These are phyloP conservation scores for Eucriotettix oculatus DNA, from an alignment of 2,888 invertebrate species.

Conservation along the genomic window DNA sequence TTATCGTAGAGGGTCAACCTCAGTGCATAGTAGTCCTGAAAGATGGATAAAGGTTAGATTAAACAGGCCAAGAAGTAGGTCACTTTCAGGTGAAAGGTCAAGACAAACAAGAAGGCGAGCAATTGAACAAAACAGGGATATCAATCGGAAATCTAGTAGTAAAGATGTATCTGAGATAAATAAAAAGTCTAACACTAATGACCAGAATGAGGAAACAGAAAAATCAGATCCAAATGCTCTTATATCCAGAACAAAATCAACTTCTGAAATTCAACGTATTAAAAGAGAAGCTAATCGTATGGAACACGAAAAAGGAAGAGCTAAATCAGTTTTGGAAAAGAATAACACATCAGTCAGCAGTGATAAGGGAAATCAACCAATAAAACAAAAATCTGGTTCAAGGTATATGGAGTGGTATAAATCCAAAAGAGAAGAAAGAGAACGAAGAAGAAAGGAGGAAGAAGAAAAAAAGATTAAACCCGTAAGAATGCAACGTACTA, in stretches of 20 bases:
- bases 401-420: slow-evolving; percentile 68
- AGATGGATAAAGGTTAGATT: background rate
- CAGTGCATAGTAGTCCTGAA: background rate
- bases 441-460: slow-evolving; percentile 26
- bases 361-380: background rate
- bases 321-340: background rate
- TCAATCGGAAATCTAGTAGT: background rate
- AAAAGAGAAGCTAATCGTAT: background rate
- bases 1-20: background rate
- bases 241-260: background rate
- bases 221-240: background rate
- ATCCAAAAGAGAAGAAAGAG: slow-evolving; percentile 36
- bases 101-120: background rate
- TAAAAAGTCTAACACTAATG: background rate
- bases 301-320: background rate
- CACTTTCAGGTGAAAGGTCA: background rate
- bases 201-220: background rate
- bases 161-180: background rate
- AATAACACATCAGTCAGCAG: background rate
- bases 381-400: background rate
- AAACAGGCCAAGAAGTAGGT: background rate
- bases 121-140: too few species aligned
- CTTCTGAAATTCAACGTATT: background rate
- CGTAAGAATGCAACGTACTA: background rate
- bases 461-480: slow-evolving; percentile 19